Evolutionary conservation across 2,888 invertebrate species (phyloP).

Genomic region (Omphaloscelis lunosa): DNA sequence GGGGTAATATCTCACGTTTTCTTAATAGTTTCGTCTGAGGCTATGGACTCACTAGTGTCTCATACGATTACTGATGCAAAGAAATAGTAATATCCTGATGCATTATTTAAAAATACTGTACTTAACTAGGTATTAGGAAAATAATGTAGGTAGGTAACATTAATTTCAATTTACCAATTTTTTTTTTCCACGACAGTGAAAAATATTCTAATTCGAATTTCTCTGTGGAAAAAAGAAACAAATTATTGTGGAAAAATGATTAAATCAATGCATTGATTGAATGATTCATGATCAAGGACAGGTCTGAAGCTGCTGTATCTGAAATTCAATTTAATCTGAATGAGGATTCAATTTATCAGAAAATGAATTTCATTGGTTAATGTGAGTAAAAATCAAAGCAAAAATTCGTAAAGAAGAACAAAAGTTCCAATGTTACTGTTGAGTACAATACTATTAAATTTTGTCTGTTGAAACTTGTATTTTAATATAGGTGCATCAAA

Average conservation of each 20-base stretch:
- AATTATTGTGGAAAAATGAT: neutral
- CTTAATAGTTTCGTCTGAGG: neutral
- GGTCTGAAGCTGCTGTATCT: neutral
- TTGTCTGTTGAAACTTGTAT: neutral
- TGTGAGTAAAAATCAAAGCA: neutral
- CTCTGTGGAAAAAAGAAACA: too few species aligned
- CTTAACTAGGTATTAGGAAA: neutral
- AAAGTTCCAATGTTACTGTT: too few species aligned
- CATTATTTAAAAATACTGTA: neutral
- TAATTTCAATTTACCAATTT: neutral
- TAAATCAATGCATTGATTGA: neutral
- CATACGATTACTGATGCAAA: neutral
- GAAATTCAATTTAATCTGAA: neutral
- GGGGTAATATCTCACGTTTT: constrained; percentile 24
- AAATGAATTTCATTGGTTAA: neutral
- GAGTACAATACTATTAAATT: neutral
- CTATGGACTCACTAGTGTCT: neutral
- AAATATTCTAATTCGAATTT: neutral
- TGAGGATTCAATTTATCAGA: neutral
- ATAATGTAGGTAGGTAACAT: neutral
- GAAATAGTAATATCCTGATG: neutral
- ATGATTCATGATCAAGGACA: neutral
- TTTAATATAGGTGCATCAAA: neutral
- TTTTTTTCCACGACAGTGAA: neutral
- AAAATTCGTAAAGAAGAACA: neutral